Conservation (phyloP, 2,113 vertebrate genomes). For the Scophthalmus maximus region DNA sequence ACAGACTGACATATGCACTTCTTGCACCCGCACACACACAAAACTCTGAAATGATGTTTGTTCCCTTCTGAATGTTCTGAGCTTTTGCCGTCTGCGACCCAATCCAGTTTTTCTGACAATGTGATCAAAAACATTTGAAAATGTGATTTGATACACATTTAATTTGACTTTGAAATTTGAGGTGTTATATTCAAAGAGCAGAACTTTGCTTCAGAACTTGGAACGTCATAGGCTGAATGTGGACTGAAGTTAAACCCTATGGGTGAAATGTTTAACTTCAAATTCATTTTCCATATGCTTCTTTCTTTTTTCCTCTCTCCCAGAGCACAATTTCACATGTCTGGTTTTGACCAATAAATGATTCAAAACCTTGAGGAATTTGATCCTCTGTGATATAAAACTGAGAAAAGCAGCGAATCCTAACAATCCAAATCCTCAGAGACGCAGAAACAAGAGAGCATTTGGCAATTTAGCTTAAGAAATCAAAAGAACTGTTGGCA, state of each 20-base stretch:
- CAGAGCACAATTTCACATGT: too few species aligned
- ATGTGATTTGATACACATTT: not conserved
- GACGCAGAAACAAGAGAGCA: not conserved
- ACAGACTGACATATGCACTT: slow-evolving; percentile 46
- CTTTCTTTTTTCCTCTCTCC: too few species aligned
- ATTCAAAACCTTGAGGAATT: too few species aligned
- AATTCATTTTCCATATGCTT: too few species aligned
- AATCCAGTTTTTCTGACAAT: not conserved
- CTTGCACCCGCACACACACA: not conserved
- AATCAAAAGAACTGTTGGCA: too few species aligned
- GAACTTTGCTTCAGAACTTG: not conserved
- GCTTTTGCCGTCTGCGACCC: not conserved
- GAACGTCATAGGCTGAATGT: slow-evolving; percentile 4
- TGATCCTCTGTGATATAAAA: not conserved
- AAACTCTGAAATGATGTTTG: not conserved
- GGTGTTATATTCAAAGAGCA: not conserved
- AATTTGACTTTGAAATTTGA: not conserved
- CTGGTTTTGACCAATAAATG: too few species aligned
- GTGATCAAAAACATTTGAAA: not conserved
- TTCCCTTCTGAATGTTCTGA: not conserved
- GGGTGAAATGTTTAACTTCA: too few species aligned
- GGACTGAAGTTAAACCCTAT: not conserved
- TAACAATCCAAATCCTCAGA: not conserved
- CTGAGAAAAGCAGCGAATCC: not conserved
- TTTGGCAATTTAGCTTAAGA: too few species aligned